Evolutionary conservation across 1,140 invertebrate species (phyloP).

Genomic region (Tetranychus urticae): DNA sequence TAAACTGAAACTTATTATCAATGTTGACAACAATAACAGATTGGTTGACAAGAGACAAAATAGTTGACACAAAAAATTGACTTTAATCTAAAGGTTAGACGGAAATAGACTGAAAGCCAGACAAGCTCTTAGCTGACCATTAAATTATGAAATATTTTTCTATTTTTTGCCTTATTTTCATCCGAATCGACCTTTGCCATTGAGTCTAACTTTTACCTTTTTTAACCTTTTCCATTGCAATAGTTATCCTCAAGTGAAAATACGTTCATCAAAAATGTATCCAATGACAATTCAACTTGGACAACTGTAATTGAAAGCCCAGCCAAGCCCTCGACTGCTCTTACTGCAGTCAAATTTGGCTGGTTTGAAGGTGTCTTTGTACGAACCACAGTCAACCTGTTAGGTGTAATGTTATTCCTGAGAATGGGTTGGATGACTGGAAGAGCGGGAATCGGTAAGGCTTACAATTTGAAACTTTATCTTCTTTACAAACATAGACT

Average conservation of each 20-base stretch:
- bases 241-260: neutral
- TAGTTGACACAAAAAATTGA: no score
- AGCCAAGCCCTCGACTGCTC: neutral
- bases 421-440: constrained; percentile 26
- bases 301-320: neutral
- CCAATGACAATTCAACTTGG: neutral
- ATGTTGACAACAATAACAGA: no score
- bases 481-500: no score
- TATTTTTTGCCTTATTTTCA: no score
- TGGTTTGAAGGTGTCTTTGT: constrained; percentile 17
- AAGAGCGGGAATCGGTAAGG: constrained; percentile 25
- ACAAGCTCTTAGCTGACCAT: no score
- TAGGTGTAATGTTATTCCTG: constrained; percentile 35
- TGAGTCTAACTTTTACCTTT: neutral
- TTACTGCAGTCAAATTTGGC: neutral
- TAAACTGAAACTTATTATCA: no score
- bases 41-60: no score
- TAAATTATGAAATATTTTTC: no score
- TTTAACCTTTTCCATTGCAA: neutral
- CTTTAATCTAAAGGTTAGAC: no score
- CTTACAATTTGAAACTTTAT: neutral
- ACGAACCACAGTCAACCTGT: constrained; percentile 33
- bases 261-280: neutral
- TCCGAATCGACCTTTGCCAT: neutral
- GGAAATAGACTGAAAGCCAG: no score